Evolutionary conservation across 2,888 invertebrate species (phyloP).

Genomic region (Chaitophorus viminalis): DNA sequence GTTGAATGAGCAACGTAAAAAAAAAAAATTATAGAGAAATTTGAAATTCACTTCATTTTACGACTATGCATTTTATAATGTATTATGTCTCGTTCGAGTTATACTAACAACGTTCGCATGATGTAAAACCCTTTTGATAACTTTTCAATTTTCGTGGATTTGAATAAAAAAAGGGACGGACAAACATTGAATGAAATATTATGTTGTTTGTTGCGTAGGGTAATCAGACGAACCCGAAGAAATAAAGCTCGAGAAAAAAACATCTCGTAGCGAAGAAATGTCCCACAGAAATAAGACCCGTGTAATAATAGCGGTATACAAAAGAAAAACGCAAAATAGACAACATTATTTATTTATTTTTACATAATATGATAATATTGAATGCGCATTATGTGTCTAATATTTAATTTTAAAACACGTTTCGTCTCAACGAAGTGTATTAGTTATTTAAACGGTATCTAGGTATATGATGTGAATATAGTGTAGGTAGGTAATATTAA

Average conservation of each 20-base stretch:
- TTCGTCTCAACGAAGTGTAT: too few relatives aligned
- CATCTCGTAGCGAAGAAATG: too few relatives aligned
- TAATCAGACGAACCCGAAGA: background rate
- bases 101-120: background rate
- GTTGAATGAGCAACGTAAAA: too few relatives aligned
- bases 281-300: background rate
- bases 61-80: background rate
- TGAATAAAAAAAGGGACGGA: background rate
- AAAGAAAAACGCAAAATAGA: background rate
- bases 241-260: background rate
- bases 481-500: too few relatives aligned
- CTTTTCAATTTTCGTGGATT: background rate
- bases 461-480: too few relatives aligned
- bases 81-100: background rate
- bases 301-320: background rate
- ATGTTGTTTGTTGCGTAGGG: too few relatives aligned
- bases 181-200: background rate
- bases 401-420: too few relatives aligned
- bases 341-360: background rate
- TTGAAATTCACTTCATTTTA: background rate
- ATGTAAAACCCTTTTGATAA: background rate
- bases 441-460: too few relatives aligned
- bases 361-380: background rate
- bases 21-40: too few relatives aligned
- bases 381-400: too few relatives aligned